These are phyloP conservation scores for Caloenas nicobarica DNA, from an alignment of 2,113 vertebrate genomes.

Conservation along the genomic window DNA sequence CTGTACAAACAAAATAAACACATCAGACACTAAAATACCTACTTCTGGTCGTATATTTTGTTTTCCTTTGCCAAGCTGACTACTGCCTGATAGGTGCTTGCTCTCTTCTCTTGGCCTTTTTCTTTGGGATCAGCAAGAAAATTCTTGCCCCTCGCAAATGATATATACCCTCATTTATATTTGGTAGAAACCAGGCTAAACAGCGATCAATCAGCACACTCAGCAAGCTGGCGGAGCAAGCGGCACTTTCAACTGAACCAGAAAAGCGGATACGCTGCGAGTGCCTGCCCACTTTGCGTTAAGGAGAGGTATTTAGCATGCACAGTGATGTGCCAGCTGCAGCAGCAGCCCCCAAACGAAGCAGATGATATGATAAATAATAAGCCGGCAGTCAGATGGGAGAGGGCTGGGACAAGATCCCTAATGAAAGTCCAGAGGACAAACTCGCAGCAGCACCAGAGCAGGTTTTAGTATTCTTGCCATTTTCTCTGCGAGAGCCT, in stretches of 20 bases:
- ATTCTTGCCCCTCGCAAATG: not conserved
- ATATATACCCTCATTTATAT: not conserved
- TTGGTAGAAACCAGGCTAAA: not conserved
- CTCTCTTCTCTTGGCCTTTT: not conserved
- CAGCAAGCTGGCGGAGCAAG: conserved; percentile 23
- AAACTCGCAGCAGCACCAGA: not conserved
- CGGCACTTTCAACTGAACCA: not conserved
- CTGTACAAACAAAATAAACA: conserved; percentile 1
- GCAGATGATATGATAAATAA: not conserved
- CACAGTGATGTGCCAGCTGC: not conserved
- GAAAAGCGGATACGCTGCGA: not conserved
- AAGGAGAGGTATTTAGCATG: not conserved
- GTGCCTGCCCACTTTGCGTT: not conserved
- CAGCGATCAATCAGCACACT: not conserved
- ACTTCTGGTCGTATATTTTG: conserved; percentile 5
- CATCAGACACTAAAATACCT: not conserved
- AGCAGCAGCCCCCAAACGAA: not conserved
- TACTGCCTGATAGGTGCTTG: not conserved
- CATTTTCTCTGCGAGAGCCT: conserved; percentile 17
- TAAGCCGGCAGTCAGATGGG: not conserved
- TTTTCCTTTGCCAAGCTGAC: conserved; percentile 37
- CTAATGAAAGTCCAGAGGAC: not conserved
- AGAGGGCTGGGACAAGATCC: not conserved
- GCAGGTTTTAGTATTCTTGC: not conserved
- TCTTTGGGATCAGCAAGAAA: conserved; percentile 9